A percentile compares a stretch with the other conserved stretches of the same genome.
These are phyloP conservation scores for Nineta flava DNA, from an alignment of 2,888 invertebrate species.

Conservation along the genomic window DNA sequence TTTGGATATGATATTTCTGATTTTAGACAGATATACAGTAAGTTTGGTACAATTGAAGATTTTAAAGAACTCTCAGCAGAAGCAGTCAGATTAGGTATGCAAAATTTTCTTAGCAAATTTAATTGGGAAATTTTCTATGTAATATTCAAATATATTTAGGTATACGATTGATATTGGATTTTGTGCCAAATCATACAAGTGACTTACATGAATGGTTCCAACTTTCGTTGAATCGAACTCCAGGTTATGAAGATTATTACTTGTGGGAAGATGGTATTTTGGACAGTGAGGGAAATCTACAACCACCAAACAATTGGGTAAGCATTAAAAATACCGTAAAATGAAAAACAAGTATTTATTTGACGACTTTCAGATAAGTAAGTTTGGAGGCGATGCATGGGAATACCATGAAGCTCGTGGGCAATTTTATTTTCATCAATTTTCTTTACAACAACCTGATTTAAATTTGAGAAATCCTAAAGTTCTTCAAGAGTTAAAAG, in stretches of 20 bases:
- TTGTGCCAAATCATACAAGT: constrained; percentile 48
- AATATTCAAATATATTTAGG: constrained; percentile 20
- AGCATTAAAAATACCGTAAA: too few species aligned
- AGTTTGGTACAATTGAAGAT: constrained; percentile 55
- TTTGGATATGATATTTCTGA: constrained; percentile 66
- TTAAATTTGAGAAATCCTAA: constrained; percentile 58
- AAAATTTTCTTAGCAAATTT: too few species aligned
- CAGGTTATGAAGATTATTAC: constrained; percentile 55
- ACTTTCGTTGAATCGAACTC: constrained; percentile 41
- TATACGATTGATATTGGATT: constrained; percentile 30
- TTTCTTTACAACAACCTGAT: constrained; percentile 57
- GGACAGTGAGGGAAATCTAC: constrained; percentile 21
- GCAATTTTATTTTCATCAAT: constrained; percentile 66
- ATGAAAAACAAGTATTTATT: too few species aligned
- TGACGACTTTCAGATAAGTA: neutral
- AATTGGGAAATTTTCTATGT: too few species aligned
- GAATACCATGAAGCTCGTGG: constrained; percentile 43
- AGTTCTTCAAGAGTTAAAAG: constrained; percentile 44
- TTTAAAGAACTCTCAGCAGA: constrained; percentile 24
- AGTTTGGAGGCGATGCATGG: constrained; percentile 37
- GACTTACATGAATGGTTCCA: constrained; percentile 69
- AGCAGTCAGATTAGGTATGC: constrained; percentile 1
- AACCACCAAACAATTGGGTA: constrained; percentile 60
- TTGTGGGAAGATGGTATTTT: constrained; percentile 53
- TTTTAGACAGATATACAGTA: constrained; percentile 45